These are phyloP conservation scores for Notodonta dromedarius DNA, from an alignment of 2,888 invertebrate species.

Conservation along the genomic window DNA sequence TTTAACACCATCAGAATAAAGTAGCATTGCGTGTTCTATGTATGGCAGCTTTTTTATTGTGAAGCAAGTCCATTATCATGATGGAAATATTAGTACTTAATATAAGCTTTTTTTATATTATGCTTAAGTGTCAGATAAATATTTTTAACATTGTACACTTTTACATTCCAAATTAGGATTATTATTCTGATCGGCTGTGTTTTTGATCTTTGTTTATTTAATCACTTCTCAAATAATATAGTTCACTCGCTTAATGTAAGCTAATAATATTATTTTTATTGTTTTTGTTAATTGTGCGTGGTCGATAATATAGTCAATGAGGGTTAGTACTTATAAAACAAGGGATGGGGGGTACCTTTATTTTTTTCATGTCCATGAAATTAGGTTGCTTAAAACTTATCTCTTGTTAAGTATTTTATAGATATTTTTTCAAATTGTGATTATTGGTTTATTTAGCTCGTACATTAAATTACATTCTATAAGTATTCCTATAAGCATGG, in stretches of 20 bases:
- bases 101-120: slow-evolving; percentile 77
- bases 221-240: slow-evolving; percentile 23
- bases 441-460: slow-evolving; percentile 28
- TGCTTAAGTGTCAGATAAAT: slow-evolving; percentile 56
- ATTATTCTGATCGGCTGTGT: slow-evolving; percentile 71
- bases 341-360: slow-evolving; percentile 20
- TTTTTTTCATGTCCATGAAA: slow-evolving; percentile 23
- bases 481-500: slow-evolving; percentile 30
- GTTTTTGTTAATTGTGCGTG: slow-evolving; percentile 25
- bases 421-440: slow-evolving; percentile 34
- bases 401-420: slow-evolving; percentile 32
- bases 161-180: slow-evolving; percentile 77
- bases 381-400: slow-evolving; percentile 26
- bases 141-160: slow-evolving; percentile 57
- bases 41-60: slow-evolving; percentile 60
- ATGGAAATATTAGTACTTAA: slow-evolving; percentile 77
- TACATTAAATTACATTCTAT: slow-evolving; percentile 25
- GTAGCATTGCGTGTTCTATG: slow-evolving; percentile 15
- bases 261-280: background rate
- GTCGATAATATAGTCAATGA: slow-evolving; percentile 23
- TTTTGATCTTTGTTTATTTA: slow-evolving; percentile 40
- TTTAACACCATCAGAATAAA: slow-evolving; percentile 88
- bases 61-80: slow-evolving; percentile 73
- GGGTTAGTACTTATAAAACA: slow-evolving; percentile 36
- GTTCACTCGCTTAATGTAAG: slow-evolving; percentile 2